Conservation (phyloP, 2,888 invertebrate genomes). For the Microplitis manilae region DNA sequence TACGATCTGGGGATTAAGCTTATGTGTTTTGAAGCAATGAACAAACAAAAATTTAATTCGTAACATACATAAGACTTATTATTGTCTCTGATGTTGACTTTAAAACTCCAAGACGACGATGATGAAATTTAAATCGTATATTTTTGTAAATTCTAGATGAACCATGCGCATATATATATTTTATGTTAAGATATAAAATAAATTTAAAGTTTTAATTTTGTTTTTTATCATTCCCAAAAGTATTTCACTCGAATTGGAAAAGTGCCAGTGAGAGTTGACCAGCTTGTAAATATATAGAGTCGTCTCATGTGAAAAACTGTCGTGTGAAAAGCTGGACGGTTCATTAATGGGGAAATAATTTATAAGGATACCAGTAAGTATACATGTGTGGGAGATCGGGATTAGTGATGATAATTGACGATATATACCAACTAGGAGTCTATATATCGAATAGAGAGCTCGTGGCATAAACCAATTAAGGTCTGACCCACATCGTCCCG, state of each 20-base stretch:
- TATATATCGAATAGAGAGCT: slow-evolving; percentile 24
- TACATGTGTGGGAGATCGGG: slow-evolving; percentile 20
- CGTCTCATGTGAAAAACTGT: slow-evolving; percentile 1
- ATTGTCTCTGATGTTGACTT: background rate
- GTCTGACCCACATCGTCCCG: slow-evolving; percentile 57
- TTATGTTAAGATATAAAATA: too few species aligned
- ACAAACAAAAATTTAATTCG: slow-evolving; percentile 15
- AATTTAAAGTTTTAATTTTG: background rate
- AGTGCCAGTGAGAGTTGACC: slow-evolving; percentile 1
- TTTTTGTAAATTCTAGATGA: background rate
- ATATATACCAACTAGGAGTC: slow-evolving; percentile 19
- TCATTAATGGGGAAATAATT: slow-evolving; percentile 33
- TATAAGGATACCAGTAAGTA: slow-evolving; percentile 3
- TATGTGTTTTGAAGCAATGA: background rate
- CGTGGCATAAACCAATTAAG: slow-evolving; percentile 59
- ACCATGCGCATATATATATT: too few species aligned
- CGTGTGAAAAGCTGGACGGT: slow-evolving; percentile 22
- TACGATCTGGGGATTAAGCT: slow-evolving; percentile 14
- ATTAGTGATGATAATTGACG: slow-evolving; percentile 24
- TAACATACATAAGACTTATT: background rate
- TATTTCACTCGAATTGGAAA: slow-evolving; percentile 13
- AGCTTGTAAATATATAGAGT: slow-evolving; percentile 18
- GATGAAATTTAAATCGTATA: slow-evolving; percentile 21
- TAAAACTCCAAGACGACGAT: background rate
- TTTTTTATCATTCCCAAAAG: slow-evolving; percentile 12